These are phyloP conservation scores for Muscicapa striata DNA, from an alignment of 2,797 vertebrate species.

Conservation along the genomic window DNA sequence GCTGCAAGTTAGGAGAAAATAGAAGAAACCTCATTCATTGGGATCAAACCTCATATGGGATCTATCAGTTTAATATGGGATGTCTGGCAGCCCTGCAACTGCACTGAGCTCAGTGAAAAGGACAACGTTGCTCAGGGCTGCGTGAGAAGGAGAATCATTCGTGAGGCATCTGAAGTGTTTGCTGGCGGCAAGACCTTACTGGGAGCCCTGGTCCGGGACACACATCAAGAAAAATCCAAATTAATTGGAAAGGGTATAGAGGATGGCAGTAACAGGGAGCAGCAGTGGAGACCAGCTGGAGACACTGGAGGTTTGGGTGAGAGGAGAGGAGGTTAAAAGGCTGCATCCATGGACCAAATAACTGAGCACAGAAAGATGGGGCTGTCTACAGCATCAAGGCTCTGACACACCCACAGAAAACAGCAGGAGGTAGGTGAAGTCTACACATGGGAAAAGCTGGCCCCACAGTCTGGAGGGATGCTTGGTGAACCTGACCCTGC, in stretches of 20 bases:
- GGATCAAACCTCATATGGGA: neutral
- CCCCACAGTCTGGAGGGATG: neutral
- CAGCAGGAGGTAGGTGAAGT: neutral
- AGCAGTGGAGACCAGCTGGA: neutral
- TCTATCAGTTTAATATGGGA: neutral
- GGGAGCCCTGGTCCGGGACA: neutral
- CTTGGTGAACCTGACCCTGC: neutral
- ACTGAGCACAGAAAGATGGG: neutral
- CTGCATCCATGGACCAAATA: neutral
- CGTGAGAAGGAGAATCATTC: neutral
- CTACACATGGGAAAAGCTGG: neutral
- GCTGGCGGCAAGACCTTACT: neutral
- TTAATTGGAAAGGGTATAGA: neutral
- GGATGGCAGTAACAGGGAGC: neutral
- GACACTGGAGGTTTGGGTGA: neutral
- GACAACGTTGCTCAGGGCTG: neutral
- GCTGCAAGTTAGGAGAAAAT: neutral
- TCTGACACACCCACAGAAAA: neutral
- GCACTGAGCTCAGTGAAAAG: neutral
- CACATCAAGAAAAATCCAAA: slow-evolving; percentile 16
- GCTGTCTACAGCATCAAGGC: neutral
- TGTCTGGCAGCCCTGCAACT: slow-evolving; percentile 1
- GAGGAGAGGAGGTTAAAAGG: neutral
- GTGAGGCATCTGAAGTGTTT: neutral
- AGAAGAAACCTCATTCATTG: neutral